Evolutionary conservation across 2,113 vertebrate species (phyloP).

Genomic region (Camelus dromedarius): DNA sequence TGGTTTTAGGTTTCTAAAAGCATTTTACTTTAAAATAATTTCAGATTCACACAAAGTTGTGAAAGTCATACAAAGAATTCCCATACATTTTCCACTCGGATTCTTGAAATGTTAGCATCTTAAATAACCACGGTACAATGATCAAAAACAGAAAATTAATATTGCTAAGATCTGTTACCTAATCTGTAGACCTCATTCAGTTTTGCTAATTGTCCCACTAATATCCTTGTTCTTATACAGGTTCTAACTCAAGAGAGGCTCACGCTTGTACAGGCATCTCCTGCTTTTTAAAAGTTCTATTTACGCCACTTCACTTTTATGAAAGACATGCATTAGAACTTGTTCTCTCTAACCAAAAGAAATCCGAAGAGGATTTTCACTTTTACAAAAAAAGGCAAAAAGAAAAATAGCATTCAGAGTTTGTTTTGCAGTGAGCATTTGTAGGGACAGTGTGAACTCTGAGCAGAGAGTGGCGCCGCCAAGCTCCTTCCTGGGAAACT

Average conservation of each 20-base stretch:
- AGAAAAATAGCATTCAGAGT: no score
- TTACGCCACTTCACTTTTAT: no score
- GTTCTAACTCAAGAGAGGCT: background rate
- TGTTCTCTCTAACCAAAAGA: no score
- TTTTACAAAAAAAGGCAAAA: no score
- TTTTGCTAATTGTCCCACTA: background rate
- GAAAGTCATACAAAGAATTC: background rate
- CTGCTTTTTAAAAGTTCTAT: no score
- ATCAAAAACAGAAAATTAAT: background rate
- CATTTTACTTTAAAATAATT: background rate
- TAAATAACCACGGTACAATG: background rate
- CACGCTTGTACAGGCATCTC: no score
- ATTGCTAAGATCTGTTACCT: background rate
- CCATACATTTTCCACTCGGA: background rate
- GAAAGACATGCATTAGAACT: no score
- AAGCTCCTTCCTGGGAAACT: no score
- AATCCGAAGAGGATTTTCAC: no score
- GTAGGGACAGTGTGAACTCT: no score
- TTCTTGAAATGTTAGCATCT: background rate
- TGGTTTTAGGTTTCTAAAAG: background rate
- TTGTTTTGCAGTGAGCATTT: no score
- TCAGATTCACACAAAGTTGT: background rate
- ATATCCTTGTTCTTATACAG: background rate
- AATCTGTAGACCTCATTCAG: background rate
- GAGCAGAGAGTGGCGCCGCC: no score